phyloP scores from a whole-genome alignment of 2,888 invertebrate genomes.

The Trachelus stipa region DNA sequence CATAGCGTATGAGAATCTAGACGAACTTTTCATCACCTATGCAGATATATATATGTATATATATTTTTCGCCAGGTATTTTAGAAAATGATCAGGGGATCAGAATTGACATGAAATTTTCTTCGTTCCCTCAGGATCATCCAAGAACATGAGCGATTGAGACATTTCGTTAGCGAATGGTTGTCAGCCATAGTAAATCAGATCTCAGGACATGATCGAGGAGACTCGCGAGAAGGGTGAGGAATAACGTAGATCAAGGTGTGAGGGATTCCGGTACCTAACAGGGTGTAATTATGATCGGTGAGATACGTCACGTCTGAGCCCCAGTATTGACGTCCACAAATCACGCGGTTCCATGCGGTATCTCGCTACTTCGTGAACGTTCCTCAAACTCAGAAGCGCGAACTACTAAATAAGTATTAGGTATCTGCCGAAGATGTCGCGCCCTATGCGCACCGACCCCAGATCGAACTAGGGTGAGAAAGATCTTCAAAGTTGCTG shows the following conservation, averaged over 20 bases:
- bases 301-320: constrained; percentile 65
- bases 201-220: constrained; percentile 11
- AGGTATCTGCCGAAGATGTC: constrained; percentile 9
- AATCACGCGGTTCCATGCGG: constrained; percentile 56
- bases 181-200: constrained; percentile 24
- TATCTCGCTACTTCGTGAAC: constrained; percentile 50
- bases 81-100: not conserved
- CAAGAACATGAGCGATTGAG: constrained; percentile 13
- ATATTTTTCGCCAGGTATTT: not conserved
- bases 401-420: constrained; percentile 39
- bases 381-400: constrained; percentile 43
- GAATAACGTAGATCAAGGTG: constrained; percentile 3
- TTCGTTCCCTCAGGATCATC: not conserved
- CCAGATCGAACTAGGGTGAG: not conserved
- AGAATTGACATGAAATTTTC: not conserved
- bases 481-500: not conserved
- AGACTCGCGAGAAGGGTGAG: not conserved
- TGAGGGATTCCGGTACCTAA: constrained; percentile 43
- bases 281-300: constrained; percentile 67
- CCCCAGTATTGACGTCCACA: constrained; percentile 65
- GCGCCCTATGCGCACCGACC: not conserved
- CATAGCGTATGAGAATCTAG: not conserved
- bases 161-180: constrained; percentile 11
- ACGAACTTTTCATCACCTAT: not conserved
- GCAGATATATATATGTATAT: not conserved